A percentile compares a stretch with the other conserved stretches of the same genome.
Conservation (phyloP, 2,888 invertebrate species). For the Dascillus cervinus region DNA sequence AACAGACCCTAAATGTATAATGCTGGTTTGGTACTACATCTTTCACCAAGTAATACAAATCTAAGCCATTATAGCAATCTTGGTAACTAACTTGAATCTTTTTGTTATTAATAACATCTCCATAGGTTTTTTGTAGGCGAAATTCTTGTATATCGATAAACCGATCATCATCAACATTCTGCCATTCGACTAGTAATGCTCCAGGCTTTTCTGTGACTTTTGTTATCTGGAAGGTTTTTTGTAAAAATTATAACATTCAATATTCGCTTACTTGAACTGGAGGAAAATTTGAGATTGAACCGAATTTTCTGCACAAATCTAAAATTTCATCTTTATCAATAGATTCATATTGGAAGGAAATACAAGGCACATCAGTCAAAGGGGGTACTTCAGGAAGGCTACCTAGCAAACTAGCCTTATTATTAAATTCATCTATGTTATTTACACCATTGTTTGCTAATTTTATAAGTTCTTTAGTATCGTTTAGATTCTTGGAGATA, state of each 20-base stretch:
- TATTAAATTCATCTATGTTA: conserved; percentile 24
- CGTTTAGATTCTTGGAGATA: conserved; percentile 35
- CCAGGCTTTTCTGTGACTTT: conserved; percentile 47
- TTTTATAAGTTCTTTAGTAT: conserved; percentile 32
- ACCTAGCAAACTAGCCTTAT: conserved; percentile 33
- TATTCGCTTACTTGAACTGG: conserved; percentile 31
- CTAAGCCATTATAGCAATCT: conserved; percentile 41
- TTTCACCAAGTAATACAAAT: conserved; percentile 43
- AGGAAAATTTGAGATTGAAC: conserved; percentile 31
- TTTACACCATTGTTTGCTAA: conserved; percentile 28
- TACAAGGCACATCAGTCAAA: conserved; percentile 48
- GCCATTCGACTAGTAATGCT: conserved; percentile 47
- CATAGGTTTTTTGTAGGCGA: conserved; percentile 41
- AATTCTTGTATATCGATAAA: conserved; percentile 42
- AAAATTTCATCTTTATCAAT: conserved; percentile 26
- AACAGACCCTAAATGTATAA: conserved; percentile 49
- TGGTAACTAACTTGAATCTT: conserved; percentile 33
- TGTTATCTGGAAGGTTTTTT: conserved; percentile 38
- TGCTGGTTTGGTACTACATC: conserved; percentile 41
- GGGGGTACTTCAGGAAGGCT: conserved; percentile 50
- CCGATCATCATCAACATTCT: conserved; percentile 41
- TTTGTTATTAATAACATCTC: conserved; percentile 33
- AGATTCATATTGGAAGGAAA: conserved; percentile 44
- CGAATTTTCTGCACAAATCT: conserved; percentile 27
- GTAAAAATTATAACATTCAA: conserved; percentile 1